Percentiles rank a stretch among this genome's conserved stretches.
These are phyloP conservation scores for Phalacrocorax carbo DNA, from an alignment of 2,113 vertebrate genomes.

Conservation along the genomic window DNA sequence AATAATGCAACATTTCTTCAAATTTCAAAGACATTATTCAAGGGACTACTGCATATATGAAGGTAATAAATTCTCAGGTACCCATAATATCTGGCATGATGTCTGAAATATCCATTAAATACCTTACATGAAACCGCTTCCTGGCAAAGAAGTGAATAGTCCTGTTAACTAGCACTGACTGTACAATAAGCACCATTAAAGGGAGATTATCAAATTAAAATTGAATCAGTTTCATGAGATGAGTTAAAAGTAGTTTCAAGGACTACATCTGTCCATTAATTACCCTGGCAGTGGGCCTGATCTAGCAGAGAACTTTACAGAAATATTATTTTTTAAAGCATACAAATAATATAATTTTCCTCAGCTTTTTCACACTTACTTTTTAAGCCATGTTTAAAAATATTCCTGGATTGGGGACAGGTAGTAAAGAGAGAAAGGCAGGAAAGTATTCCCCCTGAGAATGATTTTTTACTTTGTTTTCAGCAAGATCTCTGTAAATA, in stretches of 20 bases:
- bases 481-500: background rate
- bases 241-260: conserved; percentile 39
- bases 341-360: background rate
- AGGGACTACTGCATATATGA: background rate
- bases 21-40: background rate
- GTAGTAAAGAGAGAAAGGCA: background rate
- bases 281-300: background rate
- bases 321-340: background rate
- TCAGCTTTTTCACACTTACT: background rate
- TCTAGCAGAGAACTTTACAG: background rate
- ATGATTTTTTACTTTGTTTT: background rate
- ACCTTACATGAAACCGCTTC: background rate
- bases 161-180: background rate
- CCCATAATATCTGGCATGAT: background rate
- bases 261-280: background rate
- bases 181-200: background rate
- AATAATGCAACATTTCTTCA: background rate
- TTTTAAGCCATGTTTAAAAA: background rate
- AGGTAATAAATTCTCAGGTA: background rate
- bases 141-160: background rate
- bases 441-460: background rate
- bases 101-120: conserved; percentile 5
- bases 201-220: conserved; percentile 30
- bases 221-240: conserved; percentile 8
- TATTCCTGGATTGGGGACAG: background rate